phyloP scores from a whole-genome alignment of 2,797 vertebrate genomes.

The Gymnodraco acuticeps region DNA sequence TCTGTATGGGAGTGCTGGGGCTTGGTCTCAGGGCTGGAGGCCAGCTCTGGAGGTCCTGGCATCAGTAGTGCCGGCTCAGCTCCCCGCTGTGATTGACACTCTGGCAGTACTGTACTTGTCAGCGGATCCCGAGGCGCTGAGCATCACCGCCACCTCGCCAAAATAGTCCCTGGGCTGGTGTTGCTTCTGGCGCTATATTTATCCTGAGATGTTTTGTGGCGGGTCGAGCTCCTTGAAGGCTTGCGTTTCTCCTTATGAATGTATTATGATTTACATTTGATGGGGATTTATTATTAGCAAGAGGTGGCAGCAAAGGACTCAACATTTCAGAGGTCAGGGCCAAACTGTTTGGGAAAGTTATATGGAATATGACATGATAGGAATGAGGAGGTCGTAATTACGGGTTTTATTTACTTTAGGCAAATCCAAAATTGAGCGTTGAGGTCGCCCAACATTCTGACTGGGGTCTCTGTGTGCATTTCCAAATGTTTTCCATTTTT shows the following conservation, averaged over 20 bases:
- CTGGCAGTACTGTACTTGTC: slow-evolving; percentile 82
- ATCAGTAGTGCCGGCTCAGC: slow-evolving; percentile 74
- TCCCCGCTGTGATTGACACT: slow-evolving; percentile 68
- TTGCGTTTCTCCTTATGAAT: slow-evolving; percentile 72
- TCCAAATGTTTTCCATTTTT: not conserved
- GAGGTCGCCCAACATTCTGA: not conserved
- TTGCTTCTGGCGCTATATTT: slow-evolving; percentile 78
- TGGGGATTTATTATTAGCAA: slow-evolving; percentile 57
- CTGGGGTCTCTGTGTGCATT: not conserved
- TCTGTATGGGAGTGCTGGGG: slow-evolving; percentile 41
- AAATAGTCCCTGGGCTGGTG: slow-evolving; percentile 82
- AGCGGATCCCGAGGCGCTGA: slow-evolving; percentile 79
- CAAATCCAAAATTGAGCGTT: not conserved
- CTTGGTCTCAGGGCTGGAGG: slow-evolving; percentile 41
- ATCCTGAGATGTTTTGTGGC: slow-evolving; percentile 72
- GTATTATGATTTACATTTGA: slow-evolving; percentile 65
- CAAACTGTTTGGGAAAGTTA: slow-evolving; percentile 8
- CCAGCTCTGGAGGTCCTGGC: slow-evolving; percentile 58
- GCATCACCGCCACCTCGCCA: slow-evolving; percentile 77
- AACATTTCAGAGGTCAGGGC: slow-evolving; percentile 25
- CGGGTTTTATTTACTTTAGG: not conserved
- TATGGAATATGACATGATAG: slow-evolving; percentile 25
- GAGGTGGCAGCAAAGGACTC: slow-evolving; percentile 30
- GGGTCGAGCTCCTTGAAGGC: slow-evolving; percentile 50
- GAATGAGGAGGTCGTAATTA: slow-evolving; percentile 21